Base-by-base conservation (phyloP, 2,113 vertebrate species). In the Apaloderma vittatum region DNA sequence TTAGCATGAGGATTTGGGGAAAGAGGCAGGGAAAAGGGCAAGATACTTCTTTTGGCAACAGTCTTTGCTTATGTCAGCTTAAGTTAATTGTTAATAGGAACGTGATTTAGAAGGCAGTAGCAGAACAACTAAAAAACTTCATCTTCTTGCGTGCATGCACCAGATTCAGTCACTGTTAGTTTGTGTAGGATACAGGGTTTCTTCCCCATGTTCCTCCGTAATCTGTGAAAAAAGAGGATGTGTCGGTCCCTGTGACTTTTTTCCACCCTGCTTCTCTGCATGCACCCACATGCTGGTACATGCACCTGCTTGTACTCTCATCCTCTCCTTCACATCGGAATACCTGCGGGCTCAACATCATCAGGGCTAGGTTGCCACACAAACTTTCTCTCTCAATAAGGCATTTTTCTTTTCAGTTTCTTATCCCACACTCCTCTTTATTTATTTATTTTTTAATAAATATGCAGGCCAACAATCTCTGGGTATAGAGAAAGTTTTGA, bases 11-110 rank as follows among this genome's bases (percentile, higher is more conserved):
- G 48, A 84, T 71, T 74, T 86, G 26, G 51, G 22, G 34, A 67
- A 88, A 58, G 26, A 95, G 13, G 20, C 55, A 78, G 45, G 29
- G 27, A 75, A 96, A 95, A 94, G 57, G 32, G 21, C 34, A 89
- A 71, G 37, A 59, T 74, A 61, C 3, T 80, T 75, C 32, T 95
- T 94, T 87, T 61, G 52, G 37, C 37, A 51, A 37, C n/a, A 46
- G 54, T 26, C 29, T 93, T 84, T 67, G n/a, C n/a, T 88, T 75
- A 43, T 79, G 62, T 70, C 79, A 86, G 22, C 29, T 80, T 61
- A 82, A 68, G 66, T 75, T 93, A 74, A 86, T 80, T 92, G 59
- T 48, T 37, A 74, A 21, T 55, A 34, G 11, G n/a, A 71, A 63
- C 37, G 34, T 93, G 66, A 83, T 72, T 90, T 48, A 77, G 68